Evolutionary conservation across 2,113 vertebrate species (phyloP), one percentile per base, ranked within the genome.

Genomic region (Alligator mississippiensis): DNA sequence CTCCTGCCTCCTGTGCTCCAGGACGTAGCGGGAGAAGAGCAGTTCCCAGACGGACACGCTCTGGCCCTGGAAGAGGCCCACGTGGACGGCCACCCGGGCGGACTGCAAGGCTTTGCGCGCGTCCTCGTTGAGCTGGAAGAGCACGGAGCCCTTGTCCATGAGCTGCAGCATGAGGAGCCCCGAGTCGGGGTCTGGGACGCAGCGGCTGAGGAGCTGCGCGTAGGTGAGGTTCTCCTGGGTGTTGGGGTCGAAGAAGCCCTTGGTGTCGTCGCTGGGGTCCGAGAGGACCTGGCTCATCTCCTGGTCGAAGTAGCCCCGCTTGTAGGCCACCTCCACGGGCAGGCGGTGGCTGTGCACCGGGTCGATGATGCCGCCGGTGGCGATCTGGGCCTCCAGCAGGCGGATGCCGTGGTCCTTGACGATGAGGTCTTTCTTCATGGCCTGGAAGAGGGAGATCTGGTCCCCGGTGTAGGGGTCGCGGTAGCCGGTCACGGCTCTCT

Each of bases 391-490:
- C 83, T 98, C 97, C 0, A 99, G 98, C 85, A 99, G 97, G 66
- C 99, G 99, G 57, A 98, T 88, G 18, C 97, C 99, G 1, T 99
- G 99, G 4, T 99, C 98, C 97, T 98, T 98, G 10, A 99, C 96
- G 2, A 99, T 99, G 5, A 99, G 91, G 2, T 97, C 98, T n/a
- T 98, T 96, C 82, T 97, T 97, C 98, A 99, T 98, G 18, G 99
- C 99, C 96, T 99, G 96, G 92, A 98, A 97, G 5, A 98, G 95
- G 24, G 97, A 97, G 76, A 98, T 95, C 59, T 24, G 92, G 6
- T 2, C 13, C 0, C 95, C 97, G 0, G 97, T 97, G 87, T 94
- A 97, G 0, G 98, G 98, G 38, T 98, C 97, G 0, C 55, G 87
- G 97, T 98, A 98, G 3, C 98, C 98, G 0, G 80, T 97, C 77